Conservation (phyloP, 2,888 invertebrate species). For the Eupithecia inturbata region DNA sequence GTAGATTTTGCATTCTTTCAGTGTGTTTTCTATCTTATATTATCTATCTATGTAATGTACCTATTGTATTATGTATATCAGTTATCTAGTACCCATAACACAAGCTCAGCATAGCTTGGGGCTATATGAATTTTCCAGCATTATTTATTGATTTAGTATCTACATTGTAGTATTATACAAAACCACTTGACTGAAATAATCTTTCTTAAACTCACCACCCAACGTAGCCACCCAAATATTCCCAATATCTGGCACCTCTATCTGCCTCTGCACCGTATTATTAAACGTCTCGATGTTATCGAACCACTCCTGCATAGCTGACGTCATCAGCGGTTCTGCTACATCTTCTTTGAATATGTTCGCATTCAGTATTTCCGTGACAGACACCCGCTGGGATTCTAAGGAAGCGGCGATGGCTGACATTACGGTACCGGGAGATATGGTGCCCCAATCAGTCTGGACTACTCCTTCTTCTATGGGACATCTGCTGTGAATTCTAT, state of each 20-base stretch:
- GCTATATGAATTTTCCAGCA: too few relatives aligned
- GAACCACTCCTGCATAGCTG: constrained; percentile 71
- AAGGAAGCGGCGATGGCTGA: constrained; percentile 85
- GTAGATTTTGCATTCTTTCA: too few relatives aligned
- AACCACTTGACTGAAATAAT: background rate
- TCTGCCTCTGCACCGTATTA: constrained; percentile 46
- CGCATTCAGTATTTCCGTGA: constrained; percentile 76
- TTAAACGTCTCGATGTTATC: constrained; percentile 66
- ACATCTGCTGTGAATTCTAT: constrained; percentile 79
- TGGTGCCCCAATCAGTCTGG: constrained; percentile 85
- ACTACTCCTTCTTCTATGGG: constrained; percentile 87
- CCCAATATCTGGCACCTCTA: constrained; percentile 70
- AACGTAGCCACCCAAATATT: constrained; percentile 86
- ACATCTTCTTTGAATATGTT: constrained; percentile 71
- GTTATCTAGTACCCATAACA: too few relatives aligned
- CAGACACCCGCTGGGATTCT: constrained; percentile 82
- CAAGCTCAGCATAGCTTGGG: too few relatives aligned
- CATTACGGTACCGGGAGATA: constrained; percentile 85
- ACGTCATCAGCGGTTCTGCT: constrained; percentile 67
- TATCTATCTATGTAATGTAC: too few relatives aligned
- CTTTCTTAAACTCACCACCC: constrained; percentile 69
- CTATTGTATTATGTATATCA: too few relatives aligned
- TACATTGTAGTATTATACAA: background rate
- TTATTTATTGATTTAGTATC: too few relatives aligned
- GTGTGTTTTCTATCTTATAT: too few relatives aligned